A percentile compares a stretch with the other conserved stretches of the same genome.
These are phyloP conservation scores for Neopelma chrysocephalum DNA, from an alignment of 2,797 vertebrate genomes.

Conservation along the genomic window DNA sequence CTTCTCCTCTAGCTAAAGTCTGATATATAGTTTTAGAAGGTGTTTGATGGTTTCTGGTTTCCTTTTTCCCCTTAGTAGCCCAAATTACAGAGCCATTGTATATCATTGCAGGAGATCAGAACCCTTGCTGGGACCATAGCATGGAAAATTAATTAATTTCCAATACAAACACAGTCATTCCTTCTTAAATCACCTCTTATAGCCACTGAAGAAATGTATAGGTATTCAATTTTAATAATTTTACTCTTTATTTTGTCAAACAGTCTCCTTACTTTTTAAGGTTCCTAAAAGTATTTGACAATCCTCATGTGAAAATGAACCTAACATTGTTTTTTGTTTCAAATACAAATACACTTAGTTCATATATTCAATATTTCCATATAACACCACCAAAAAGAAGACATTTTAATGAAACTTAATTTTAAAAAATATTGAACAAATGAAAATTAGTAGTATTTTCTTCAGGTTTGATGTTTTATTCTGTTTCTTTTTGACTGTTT, in stretches of 20 bases:
- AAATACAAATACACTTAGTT: not conserved
- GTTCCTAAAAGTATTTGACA: not conserved
- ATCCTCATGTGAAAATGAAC: not conserved
- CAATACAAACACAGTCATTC: not conserved
- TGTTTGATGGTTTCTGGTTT: not conserved
- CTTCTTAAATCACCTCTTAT: not conserved
- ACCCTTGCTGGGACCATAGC: not conserved
- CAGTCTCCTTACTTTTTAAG: not conserved
- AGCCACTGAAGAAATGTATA: not conserved
- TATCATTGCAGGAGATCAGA: not conserved
- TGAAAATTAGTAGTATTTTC: not conserved
- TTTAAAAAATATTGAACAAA: not conserved
- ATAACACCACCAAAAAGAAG: not conserved
- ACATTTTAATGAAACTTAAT: not conserved
- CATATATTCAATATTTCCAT: not conserved
- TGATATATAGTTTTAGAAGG: not conserved
- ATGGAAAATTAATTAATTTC: conserved; percentile 11
- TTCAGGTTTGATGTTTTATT: not conserved
- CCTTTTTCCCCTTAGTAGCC: not conserved
- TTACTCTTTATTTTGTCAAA: not conserved
- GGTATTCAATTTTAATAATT: not conserved
- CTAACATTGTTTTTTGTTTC: not conserved
- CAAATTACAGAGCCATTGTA: not conserved
- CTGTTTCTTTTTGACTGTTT: not conserved
- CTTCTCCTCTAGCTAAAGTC: not conserved